Evolutionary conservation across 2,797 vertebrate species (phyloP), one percentile per base, ranked within the genome.

Genomic region (Phoxinus dragarum): DNA sequence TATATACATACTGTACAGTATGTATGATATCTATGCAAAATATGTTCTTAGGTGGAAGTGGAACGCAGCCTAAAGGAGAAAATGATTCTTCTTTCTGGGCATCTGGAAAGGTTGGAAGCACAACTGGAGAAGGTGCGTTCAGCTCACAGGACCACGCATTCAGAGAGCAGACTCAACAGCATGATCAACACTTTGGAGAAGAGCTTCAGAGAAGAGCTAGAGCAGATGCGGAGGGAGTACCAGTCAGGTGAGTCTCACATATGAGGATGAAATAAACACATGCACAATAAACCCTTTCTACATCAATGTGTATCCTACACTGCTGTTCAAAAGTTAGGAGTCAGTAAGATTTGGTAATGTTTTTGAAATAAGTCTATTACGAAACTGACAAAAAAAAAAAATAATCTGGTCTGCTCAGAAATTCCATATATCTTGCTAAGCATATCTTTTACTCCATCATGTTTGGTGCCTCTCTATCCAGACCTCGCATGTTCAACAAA

Each of bases 141-240:
- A 47, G 1, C 90, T 38, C 93, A 90, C 78, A 93, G 89, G 79
- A 76, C 92, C 75, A 97, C 92, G 84, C 76, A 38, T 4, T 90
- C 84, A 6, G 94, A 95, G 71, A 93, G 92, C 83, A 95, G 93
- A 91, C 87, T 96, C 40, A 84, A 80, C 34, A 88, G 89, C 84
- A 95, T 90, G 88, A 91, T 96, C 52, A 88, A 40, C 71, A 93
- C 91, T 61, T 80, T 96, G 88, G 94, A 97, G 94, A 94, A 90
- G 79, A 88, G 89, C 87, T 90, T 97, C 61, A 94, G 94, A 90
- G 91, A 91, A 72, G 95, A 96, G 90, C 89, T 97, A 86, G 94
- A 96, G 90, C 94, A 96, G 94, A 94, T 97, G 88, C 95, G 95
- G 90, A 94, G 89, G 59, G 94, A 97, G 72, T 95, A 97, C 85